Base-by-base conservation (phyloP, 2,797 vertebrate species). In the Monodelphis domestica region DNA sequence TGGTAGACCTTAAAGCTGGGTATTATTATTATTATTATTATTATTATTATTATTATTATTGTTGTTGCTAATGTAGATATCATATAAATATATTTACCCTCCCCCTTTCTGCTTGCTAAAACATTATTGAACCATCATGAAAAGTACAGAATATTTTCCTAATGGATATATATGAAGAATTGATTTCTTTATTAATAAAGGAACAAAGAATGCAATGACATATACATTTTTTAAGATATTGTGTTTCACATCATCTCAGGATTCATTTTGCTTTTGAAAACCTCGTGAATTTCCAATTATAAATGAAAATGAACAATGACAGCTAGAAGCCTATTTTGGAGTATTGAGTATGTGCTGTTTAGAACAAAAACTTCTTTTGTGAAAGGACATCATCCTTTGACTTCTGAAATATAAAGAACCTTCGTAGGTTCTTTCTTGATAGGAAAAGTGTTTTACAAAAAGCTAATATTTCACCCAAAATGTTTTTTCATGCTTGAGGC, bases 401-500 rank as follows among this genome's bases (percentile, higher is more conserved):
- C 17, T 78, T 45, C 38, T 26, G 21, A 78, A 45, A 45, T 78
- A 78, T 78, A 78, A 45, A 45, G 70, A 78, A 78, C 70, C n/a
- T 45, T 78, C 70, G 45, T 78, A 45, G 6, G 38, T 26, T 78
- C 21, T 78, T 78, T 78, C 21, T 78, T 45, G 70, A 78, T 78
- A 45, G 70, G n/a, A 78, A 24, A 78, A 78, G 70, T 78, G 21
- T 78, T 78, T 78, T 45, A 78, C 15, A 24, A n/a, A 70, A 70
- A 78, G 38, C 38, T 78, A 70, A 78, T 78, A 45, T 78, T 91
- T 89, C 45, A n/a, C 54, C 9, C 4, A 33, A 95, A 87, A 87
- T 56, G 91, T 91, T 93, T 53, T n/a, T 78, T 78, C 70, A 45
- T 78, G 70, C 38, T 78, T 78, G 38, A 45, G 21, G 70, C 70